Conservation (phyloP, 1,140 invertebrate genomes). For the Venustaconcha ellipsiformis region DNA sequence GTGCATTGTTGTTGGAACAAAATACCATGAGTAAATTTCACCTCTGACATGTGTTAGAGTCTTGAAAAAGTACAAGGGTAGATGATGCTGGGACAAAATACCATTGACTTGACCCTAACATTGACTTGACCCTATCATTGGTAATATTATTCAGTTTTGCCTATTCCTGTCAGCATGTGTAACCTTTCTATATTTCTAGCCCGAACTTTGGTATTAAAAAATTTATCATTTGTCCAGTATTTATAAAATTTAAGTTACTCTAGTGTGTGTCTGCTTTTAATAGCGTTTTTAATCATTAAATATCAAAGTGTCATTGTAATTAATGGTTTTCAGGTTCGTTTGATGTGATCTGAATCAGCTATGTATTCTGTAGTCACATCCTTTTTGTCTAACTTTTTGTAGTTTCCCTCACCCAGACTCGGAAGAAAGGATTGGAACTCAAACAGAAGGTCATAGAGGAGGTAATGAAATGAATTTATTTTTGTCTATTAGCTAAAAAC, state of each 20-base stretch:
- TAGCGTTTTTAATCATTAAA: not conserved
- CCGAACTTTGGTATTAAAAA: too few relatives aligned
- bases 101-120: too few relatives aligned
- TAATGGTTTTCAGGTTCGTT: not conserved
- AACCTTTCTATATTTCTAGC: too few relatives aligned
- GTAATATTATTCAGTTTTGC: too few relatives aligned
- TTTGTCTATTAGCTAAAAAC: not conserved
- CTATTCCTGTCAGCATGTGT: too few relatives aligned
- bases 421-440: slow-evolving; percentile 84
- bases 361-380: not conserved
- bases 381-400: slow-evolving; percentile 36
- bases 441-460: slow-evolving; percentile 93
- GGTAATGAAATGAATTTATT: slow-evolving; percentile 55
- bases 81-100: too few relatives aligned
- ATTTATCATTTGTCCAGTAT: not conserved
- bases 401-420: slow-evolving; percentile 97
- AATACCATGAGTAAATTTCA: too few relatives aligned
- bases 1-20: too few relatives aligned
- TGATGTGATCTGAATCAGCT: not conserved
- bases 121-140: too few relatives aligned
- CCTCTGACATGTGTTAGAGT: too few relatives aligned
- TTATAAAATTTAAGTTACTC: not conserved
- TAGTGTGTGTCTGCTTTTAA: not conserved
- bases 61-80: too few relatives aligned
- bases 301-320: not conserved